Evolutionary conservation across 2,888 invertebrate genomes (phyloP), one percentile per base, ranked within the genome.

Genomic region (Catocala fraxini): DNA sequence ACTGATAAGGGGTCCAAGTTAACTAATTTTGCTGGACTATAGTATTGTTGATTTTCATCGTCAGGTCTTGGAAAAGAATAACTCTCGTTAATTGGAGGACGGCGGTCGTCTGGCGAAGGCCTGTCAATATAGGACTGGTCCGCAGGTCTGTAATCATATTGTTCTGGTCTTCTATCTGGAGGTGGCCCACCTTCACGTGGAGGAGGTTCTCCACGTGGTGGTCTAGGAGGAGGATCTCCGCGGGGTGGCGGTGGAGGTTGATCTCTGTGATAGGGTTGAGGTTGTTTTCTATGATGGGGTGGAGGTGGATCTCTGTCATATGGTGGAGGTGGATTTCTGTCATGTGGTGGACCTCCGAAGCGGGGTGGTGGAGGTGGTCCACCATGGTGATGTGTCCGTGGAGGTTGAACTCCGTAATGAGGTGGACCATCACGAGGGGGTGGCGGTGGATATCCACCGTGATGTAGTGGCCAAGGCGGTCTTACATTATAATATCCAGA

Each of bases 291-390:
- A 11, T 60, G 39, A 42, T 48, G 55, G 33, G 65, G 59, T 34
- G 65, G 74, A n/a, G 76, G 75, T 34, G 67, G 65, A 6, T 61
- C 48, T 12, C 59, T 41, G 13, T 57, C 35, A 49, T 46, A 13
- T 9, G 57, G 57, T 35, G 65, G 54, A 51, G 60, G 61, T 49
- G n/a, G 64, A 6, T 13, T 6, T 45, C 45, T 45, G 45, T 45
- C 45, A 45, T 39, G 35, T 39, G 35, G 35, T 7, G 35, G 35
- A 39, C 35, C 35, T 39, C 6, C 35, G 7, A 7, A 9, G 9
- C 2, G 64, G 4, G 67, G 62, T 0, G 56, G 60, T 0, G 43
- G 12, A 51, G 64, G 48, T 46, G 53, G 51, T 4, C 56, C 68
- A 3, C 56, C 47, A 5, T 9, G 33, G n/a, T 63, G 47, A 13